These are phyloP conservation scores for Eugnorisma glareosa DNA, from an alignment of 2,888 invertebrate species.

Conservation along the genomic window DNA sequence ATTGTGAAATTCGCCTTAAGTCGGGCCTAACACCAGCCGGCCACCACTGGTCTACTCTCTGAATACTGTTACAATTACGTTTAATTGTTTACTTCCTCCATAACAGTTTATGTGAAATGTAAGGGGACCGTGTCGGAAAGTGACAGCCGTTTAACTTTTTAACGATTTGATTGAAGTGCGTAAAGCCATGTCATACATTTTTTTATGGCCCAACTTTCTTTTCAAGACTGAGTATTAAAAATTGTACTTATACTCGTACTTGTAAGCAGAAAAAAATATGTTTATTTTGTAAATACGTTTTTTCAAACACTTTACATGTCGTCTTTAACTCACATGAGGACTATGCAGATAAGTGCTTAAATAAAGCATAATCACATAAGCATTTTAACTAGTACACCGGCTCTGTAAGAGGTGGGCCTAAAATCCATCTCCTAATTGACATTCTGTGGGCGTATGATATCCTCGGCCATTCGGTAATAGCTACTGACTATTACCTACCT, in stretches of 20 bases:
- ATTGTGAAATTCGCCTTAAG: neutral
- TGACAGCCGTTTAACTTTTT: neutral
- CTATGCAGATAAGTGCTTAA: neutral
- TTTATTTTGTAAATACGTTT: no score
- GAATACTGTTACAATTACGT: neutral
- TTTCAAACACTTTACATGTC: no score
- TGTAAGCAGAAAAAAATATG: neutral
- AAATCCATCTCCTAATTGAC: neutral
- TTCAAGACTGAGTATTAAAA: neutral
- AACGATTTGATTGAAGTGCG: neutral
- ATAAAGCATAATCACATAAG: neutral
- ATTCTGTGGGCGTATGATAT: neutral
- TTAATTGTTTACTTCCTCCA: constrained; percentile 44
- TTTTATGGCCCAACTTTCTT: constrained; percentile 1
- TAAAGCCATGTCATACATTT: neutral
- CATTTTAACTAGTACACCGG: neutral
- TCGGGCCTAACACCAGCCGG: neutral
- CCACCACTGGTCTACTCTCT: neutral
- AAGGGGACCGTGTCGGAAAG: constrained; percentile 4
- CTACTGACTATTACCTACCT: neutral
- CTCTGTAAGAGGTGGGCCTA: neutral
- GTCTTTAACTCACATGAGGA: no score
- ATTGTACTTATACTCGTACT: neutral
- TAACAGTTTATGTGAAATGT: constrained; percentile 12
- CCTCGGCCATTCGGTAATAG: no score